Evolutionary conservation across 2,797 vertebrate species (phyloP).

Genomic region (Helostoma temminkii): DNA sequence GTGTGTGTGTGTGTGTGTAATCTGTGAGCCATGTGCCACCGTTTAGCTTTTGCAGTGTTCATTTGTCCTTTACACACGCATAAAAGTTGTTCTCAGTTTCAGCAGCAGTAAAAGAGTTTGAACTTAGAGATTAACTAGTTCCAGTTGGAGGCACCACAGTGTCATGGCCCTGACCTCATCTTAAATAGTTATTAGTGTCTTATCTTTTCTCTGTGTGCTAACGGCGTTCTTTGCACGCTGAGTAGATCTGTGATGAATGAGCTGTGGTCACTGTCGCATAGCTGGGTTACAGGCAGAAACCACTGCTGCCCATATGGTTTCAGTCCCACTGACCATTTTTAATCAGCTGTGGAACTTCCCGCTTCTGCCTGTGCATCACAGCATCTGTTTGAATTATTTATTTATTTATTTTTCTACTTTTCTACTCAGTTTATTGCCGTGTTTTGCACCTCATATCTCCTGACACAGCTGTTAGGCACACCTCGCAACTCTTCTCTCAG

Average conservation of each 20-base stretch:
- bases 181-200: conserved; percentile 60
- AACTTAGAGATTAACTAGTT: conserved; percentile 34
- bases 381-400: neutral
- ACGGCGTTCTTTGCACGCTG: conserved; percentile 32
- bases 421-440: neutral
- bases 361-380: neutral
- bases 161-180: conserved; percentile 40
- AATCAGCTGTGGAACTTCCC: conserved; percentile 19
- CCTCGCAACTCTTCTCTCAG: too few relatives aligned
- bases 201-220: conserved; percentile 25
- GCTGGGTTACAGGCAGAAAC: conserved; percentile 37
- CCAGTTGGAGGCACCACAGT: conserved; percentile 43
- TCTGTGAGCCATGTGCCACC: conserved; percentile 10
- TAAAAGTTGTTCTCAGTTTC: conserved; percentile 1
- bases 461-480: conserved; percentile 3
- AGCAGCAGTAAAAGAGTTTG: conserved; percentile 2
- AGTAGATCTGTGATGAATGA: conserved; percentile 49
- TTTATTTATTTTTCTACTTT: neutral
- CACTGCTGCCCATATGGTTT: conserved; percentile 36
- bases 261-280: conserved; percentile 37
- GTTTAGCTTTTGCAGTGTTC: conserved; percentile 5
- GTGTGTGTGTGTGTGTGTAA: conserved; percentile 7
- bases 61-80: neutral
- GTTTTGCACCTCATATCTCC: neutral
- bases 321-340: conserved; percentile 19